Base-by-base conservation (phyloP, 2,797 vertebrate species). In the Anisognathus igniventris region DNA sequence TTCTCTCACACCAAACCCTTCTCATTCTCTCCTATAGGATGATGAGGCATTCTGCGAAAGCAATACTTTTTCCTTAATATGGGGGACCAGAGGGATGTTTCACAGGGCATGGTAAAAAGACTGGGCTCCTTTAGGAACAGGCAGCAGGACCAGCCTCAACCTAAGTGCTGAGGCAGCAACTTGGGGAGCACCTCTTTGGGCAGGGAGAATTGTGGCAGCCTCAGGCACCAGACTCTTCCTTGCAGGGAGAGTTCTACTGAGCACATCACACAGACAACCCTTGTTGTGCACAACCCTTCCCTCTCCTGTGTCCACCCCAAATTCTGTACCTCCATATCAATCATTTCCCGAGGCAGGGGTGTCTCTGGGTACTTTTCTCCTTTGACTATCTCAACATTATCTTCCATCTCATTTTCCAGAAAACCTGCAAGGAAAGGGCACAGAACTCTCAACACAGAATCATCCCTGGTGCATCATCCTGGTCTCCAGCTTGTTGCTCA, bases 301-400 rank as follows among this genome's bases (percentile, higher is more conserved):
- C 24, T 64, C 45, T 54, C 31, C 67, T 76, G 67, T 8, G 3
- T 9, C 25, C 1, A 1, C 21, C 30, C 58, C 35, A 33, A 47
- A 44, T 64, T 48, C n/a, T 77, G 75, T 96, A 98, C 98, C 98
- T 98, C 98, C 95, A 98, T 91, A 56, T 97, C 95, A 62, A 98
- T 98, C 97, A 98, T 98, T 89, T 98, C 98, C 84, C 98, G 95
- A 30, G 98, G 98, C 31, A 98, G 79, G 3, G 98, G 98, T 0
- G 97, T 97, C n/a, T 93, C 96, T 2, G 98, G 97, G 30, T 94
- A 92, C 72, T 98, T 98, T 72, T 97, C 97, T 7, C 81, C 93
- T 86, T 94, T 90, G 27, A 95, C 88, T 50, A 95, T 84, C 14
- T 66, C 74, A 66, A 96, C 86, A 17, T 95, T 95, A 12, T 96